Base-by-base conservation (phyloP, 2,113 vertebrate species). In the Myotis lucifugus region DNA sequence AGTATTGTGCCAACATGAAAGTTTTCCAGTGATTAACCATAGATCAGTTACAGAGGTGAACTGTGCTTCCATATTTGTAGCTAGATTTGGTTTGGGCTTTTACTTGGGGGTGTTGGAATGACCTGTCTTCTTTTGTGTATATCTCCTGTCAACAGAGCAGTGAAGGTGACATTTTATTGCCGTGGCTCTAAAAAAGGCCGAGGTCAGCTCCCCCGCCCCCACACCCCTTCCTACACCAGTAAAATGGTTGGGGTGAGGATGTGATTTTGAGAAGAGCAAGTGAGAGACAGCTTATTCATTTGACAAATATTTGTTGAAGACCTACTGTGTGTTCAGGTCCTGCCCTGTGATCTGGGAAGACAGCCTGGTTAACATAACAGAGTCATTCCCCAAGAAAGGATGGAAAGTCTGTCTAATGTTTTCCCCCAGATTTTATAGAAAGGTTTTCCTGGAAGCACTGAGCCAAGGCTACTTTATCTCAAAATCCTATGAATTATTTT, bases 371-470 rank as follows among this genome's bases (percentile, higher is more conserved):
- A 59, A 93, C 48, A 85, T 29, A 42, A 56, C 77, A 34, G n/a
- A 81, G 3, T 82, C 46, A 21, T 37, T 90, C n/a, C 74, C 32
- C 85, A 54, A 52, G 21, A 93, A 96, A 84, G 42, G 37, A 82
- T 67, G 19, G 77, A 85, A 87, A 42, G 4, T 37, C 67, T 92
- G 27, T 89, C 87, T 96, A 54, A 70, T 92, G 29, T 94, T 94
- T 15, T 13, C 3, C 32, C 79, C 34, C 32, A 92, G 67, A 85
- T 52, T 82, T 96, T 94, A 87, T 74, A 92, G 87, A 85, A 85
- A 85, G 73, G 11, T 90, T 95, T 79, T 74, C 61, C 91, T 82
- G 96, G 56, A 96, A 96, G 85, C 29, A 8, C 54, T 59, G 27
- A 94, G 48, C 61, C 40, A 92, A 83, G 61, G 42, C 37, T 82